Base-by-base conservation (phyloP, 1,140 invertebrate genomes). In the Acromyrmex charruanus region DNA sequence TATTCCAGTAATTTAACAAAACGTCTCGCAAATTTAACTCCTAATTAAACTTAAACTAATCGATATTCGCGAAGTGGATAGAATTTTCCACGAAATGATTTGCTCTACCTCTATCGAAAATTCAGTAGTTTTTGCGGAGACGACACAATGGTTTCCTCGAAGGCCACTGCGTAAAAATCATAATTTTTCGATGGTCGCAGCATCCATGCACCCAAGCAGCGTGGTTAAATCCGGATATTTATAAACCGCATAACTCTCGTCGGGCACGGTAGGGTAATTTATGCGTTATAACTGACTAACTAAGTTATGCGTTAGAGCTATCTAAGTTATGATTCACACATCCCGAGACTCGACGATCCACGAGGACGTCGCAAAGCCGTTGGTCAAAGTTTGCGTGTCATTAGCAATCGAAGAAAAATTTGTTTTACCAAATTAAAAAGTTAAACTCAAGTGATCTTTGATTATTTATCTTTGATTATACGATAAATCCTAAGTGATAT, bases 181-280 rank as follows among this genome's bases (percentile, higher is more conserved):
- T 9, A 35, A 65, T 49, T 75, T 82, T 87, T 9, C 35, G n/a
- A 81, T 87, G 44, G 49, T 21, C 25, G 7, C 1, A 31, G 49
- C 25, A 39, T 3, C n/a, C 39, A 12, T 53, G 61, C 28, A 51
- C 4, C 35, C 65, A 31, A 18, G 31, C 9, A 9, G 31, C 9
- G 12, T 4, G 21, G 80, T 25, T 61, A 61, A 82, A 82, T 74
- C n/a, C 7, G 49, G 49, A 59, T 74, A 88, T 89, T 89, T 89
- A 89, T 88, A 89, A 89, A 88, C 59, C 44, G 51, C 66, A 28
- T 88, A 89, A 79, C 80, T 44, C 21, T 58, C 31, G 53, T 31
- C 39, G 49, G n/a, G n/a, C 39, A 6, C 21, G 39, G 31, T 25
- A 6, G 28, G 66, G 25, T 71, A 66, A 85, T 69, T 88, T 85